These are phyloP conservation scores for Arion vulgaris DNA, from an alignment of 1,140 invertebrate species.

Conservation along the genomic window DNA sequence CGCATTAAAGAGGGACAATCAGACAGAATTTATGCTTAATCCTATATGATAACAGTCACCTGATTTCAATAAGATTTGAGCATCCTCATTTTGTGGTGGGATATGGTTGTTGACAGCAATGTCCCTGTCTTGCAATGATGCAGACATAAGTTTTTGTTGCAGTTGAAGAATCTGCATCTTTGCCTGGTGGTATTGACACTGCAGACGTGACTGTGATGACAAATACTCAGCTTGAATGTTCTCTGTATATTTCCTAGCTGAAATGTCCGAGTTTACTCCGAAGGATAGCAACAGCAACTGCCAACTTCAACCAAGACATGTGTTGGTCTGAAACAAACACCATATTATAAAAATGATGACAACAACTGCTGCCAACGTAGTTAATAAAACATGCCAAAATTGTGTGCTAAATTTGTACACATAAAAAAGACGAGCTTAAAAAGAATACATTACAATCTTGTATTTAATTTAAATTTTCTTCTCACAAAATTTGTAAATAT, in stretches of 20 bases:
- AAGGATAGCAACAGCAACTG: slow-evolving; percentile 26
- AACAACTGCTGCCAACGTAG: too few species aligned
- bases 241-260: slow-evolving; percentile 15
- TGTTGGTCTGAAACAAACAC: background rate
- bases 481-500: too few species aligned
- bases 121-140: background rate
- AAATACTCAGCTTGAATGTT: background rate
- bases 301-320: slow-evolving; percentile 18
- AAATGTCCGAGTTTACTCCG: background rate
- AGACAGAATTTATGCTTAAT: too few species aligned
- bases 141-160: background rate
- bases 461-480: too few species aligned
- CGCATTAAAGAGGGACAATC: too few species aligned
- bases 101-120: background rate
- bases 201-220: background rate
- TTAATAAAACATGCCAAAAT: too few species aligned
- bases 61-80: background rate
- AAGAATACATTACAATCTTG: too few species aligned
- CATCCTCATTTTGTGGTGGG: background rate
- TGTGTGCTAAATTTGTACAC: too few species aligned
- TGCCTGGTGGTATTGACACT: background rate
- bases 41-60: background rate
- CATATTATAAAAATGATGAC: too few species aligned
- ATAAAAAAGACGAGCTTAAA: too few species aligned
- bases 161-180: background rate